Percentiles rank a stretch among this genome's conserved stretches.
These are phyloP conservation scores for Dryobates pubescens DNA, from an alignment of 2,797 vertebrate species.

Conservation along the genomic window DNA sequence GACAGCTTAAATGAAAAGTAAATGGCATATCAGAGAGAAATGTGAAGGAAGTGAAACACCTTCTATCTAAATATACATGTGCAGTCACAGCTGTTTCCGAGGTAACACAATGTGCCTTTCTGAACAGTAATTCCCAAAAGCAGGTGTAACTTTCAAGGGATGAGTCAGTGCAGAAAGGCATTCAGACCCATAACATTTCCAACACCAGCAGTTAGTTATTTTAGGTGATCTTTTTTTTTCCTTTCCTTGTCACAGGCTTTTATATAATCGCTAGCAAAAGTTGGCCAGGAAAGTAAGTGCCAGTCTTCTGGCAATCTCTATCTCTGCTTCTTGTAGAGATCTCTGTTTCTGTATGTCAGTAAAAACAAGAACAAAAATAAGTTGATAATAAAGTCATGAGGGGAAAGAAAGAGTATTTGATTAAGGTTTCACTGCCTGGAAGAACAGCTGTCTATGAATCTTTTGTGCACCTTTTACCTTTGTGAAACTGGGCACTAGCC, in stretches of 20 bases:
- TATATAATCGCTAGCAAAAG: background rate
- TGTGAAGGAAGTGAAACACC: conserved; percentile 38
- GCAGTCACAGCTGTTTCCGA: conserved; percentile 45
- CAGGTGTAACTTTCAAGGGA: conserved; percentile 50
- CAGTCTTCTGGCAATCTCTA: background rate
- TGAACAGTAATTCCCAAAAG: conserved; percentile 46
- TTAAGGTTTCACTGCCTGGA: background rate
- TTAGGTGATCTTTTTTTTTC: background rate
- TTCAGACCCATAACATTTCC: conserved; percentile 1
- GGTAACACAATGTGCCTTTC: conserved; percentile 48
- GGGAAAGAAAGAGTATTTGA: background rate
- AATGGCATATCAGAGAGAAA: conserved; percentile 40
- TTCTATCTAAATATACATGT: conserved; percentile 57
- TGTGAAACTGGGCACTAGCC: background rate
- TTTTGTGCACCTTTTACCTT: background rate
- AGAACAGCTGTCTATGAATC: background rate
- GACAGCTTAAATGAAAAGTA: conserved; percentile 42
- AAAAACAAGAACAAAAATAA: conserved; percentile 16
- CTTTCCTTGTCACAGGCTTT: background rate
- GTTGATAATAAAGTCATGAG: background rate
- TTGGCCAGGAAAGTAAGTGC: background rate
- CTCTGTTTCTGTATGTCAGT: background rate
- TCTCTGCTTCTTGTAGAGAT: background rate
- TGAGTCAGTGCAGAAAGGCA: conserved; percentile 30
- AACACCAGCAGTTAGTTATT: conserved; percentile 19